These are phyloP conservation scores for Neomonachus schauinslandi DNA, from an alignment of 2,113 vertebrate genomes.

Conservation along the genomic window DNA sequence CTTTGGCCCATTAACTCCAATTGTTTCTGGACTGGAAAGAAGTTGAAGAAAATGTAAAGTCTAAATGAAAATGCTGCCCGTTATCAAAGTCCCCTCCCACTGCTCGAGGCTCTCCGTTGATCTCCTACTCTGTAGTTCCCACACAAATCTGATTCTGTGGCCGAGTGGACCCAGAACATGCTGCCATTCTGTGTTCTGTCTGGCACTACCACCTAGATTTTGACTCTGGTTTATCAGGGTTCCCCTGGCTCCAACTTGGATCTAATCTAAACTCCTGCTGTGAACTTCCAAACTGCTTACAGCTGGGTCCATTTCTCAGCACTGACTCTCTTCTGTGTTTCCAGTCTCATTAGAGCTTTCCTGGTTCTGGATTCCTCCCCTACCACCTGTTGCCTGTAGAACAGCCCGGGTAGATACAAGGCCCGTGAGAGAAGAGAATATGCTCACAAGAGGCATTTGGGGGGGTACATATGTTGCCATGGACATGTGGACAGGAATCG, in stretches of 20 bases:
- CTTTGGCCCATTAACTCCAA: background rate
- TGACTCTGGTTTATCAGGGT: background rate
- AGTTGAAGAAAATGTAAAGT: background rate
- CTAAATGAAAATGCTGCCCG: background rate
- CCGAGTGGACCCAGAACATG: background rate
- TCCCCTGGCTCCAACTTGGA: background rate
- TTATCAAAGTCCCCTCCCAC: background rate
- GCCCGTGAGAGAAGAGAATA: background rate
- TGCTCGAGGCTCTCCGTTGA: background rate
- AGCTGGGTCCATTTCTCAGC: background rate
- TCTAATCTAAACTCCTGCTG: background rate
- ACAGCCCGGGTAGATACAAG: background rate
- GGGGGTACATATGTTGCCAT: background rate
- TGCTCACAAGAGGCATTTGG: background rate
- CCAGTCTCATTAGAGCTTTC: background rate
- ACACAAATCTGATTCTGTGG: background rate
- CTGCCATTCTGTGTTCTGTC: background rate
- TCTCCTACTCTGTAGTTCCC: background rate
- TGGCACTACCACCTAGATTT: background rate
- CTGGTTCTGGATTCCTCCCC: background rate
- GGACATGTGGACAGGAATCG: background rate
- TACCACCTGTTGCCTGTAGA: background rate
- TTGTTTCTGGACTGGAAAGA: background rate
- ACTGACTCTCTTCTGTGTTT: background rate
- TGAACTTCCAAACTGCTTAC: background rate